Evolutionary conservation across 2,113 vertebrate species (phyloP).

Genomic region (Pteropus alecto): DNA sequence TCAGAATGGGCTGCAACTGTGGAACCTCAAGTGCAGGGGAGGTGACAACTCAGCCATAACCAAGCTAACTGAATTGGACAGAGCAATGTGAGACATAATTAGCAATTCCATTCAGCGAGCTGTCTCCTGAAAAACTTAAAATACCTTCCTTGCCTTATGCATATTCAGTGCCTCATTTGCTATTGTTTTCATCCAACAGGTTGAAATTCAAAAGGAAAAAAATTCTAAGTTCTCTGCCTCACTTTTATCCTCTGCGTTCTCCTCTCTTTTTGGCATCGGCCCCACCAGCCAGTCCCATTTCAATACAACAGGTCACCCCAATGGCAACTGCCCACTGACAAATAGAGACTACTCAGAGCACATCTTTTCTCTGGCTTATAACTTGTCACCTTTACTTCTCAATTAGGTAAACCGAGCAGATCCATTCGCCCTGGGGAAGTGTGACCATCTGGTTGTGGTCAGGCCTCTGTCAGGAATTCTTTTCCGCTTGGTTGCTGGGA

Average conservation of each 20-base stretch:
- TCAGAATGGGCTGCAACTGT: conserved; percentile 47
- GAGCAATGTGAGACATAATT: conserved; percentile 74
- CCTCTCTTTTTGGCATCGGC: background rate
- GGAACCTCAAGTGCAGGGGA: conserved; percentile 67
- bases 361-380: background rate
- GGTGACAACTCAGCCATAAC: conserved; percentile 72
- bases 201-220: conserved; percentile 69
- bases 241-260: background rate
- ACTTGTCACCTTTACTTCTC: conserved; percentile 39
- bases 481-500: background rate
- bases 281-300: background rate
- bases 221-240: conserved; percentile 65
- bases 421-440: conserved; percentile 2
- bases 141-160: conserved; percentile 67
- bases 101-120: conserved; percentile 70
- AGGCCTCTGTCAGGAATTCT: background rate
- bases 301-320: conserved; percentile 15
- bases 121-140: conserved; percentile 77
- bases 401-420: conserved; percentile 39
- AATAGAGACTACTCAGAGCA: background rate
- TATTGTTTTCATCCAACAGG: conserved; percentile 75
- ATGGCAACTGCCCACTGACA: background rate
- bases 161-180: conserved; percentile 75
- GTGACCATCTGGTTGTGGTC: background rate
- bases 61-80: conserved; percentile 72